phyloP scores from a whole-genome alignment of 2,113 vertebrate species.

The Ptilonorhynchus violaceus region DNA sequence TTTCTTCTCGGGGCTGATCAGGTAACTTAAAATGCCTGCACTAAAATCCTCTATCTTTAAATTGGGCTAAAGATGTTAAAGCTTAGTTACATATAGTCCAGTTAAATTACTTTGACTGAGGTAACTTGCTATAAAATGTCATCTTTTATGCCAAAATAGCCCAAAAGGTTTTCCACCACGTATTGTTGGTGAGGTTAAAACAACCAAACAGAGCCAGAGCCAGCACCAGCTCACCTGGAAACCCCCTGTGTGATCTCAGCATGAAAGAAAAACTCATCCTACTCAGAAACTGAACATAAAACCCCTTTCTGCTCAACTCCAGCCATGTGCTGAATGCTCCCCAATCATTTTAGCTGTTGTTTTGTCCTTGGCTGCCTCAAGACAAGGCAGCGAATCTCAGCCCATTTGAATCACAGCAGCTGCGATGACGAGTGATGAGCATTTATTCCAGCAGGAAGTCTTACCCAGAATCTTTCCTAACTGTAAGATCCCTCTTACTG shows the following conservation, averaged over 20 bases:
- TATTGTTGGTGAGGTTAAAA: neutral
- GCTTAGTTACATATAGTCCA: neutral
- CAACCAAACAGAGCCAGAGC: neutral
- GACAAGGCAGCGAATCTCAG: neutral
- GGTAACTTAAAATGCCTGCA: neutral
- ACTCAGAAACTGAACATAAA: neutral
- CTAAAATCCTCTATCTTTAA: neutral
- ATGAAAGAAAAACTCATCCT: neutral
- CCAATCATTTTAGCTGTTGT: neutral
- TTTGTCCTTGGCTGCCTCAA: neutral
- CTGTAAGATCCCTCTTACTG: neutral
- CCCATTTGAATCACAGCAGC: neutral
- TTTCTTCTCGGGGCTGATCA: neutral
- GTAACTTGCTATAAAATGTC: neutral
- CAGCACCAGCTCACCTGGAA: neutral
- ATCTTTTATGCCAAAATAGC: neutral
- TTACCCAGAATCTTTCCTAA: neutral
- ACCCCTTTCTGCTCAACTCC: neutral
- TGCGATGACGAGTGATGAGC: neutral
- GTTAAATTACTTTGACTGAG: neutral
- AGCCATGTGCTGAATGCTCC: neutral
- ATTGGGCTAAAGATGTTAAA: neutral
- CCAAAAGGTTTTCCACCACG: neutral
- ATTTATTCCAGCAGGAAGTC: conserved; percentile 13
- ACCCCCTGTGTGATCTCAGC: neutral